A percentile compares a stretch with the other conserved stretches of the same genome.
phyloP scores from a whole-genome alignment of 2,113 vertebrate species.

The Dolichallabes microphthalmus region DNA sequence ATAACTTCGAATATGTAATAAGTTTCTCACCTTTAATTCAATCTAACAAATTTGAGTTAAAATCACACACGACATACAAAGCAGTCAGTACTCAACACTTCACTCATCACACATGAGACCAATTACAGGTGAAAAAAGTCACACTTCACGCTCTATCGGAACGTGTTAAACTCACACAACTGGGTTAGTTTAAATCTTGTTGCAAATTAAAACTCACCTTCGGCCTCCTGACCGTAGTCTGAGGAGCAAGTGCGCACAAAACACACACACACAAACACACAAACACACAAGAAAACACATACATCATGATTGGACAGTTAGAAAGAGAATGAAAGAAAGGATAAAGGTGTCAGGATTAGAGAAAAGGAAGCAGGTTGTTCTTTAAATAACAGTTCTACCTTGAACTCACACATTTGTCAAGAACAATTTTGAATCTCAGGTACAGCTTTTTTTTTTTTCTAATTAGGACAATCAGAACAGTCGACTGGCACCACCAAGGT shows the following conservation, averaged over 20 bases:
- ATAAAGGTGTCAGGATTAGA: constrained; percentile 64
- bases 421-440: not conserved
- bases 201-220: constrained; percentile 81
- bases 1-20: not conserved
- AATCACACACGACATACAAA: constrained; percentile 1
- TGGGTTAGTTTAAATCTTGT: constrained; percentile 30
- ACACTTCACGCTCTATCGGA: constrained; percentile 14
- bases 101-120: not conserved
- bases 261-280: constrained; percentile 43
- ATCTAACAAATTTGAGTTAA: not conserved
- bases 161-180: constrained; percentile 12
- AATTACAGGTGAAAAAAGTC: not conserved
- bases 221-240: constrained; percentile 85
- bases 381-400: constrained; percentile 3
- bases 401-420: not conserved
- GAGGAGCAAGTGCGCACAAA: constrained; percentile 61
- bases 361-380: constrained; percentile 40
- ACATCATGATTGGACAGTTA: constrained; percentile 18
- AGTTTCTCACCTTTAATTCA: not conserved
- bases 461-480: constrained; percentile 2
- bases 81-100: not conserved
- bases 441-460: not conserved
- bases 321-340: constrained; percentile 54
- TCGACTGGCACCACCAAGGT: constrained; percentile 38
- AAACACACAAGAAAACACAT: constrained; percentile 52